Evolutionary conservation across 2,888 invertebrate genomes (phyloP).

Genomic region (Blastobasis lacticolella): DNA sequence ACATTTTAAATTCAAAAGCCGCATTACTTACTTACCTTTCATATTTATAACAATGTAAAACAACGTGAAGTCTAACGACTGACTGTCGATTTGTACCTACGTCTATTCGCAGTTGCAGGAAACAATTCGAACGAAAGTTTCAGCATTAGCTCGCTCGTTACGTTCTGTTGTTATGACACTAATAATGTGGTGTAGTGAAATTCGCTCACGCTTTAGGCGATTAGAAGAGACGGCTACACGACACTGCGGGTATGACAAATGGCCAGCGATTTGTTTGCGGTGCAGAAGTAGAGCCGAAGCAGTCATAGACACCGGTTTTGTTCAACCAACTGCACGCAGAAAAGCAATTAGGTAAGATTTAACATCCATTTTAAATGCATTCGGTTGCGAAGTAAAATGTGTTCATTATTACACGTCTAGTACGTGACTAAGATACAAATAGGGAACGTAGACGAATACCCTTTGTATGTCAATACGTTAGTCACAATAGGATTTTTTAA

Average conservation of each 20-base stretch:
- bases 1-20: no score
- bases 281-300: constrained; percentile 24
- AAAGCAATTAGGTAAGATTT: neutral
- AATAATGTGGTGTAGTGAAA: constrained; percentile 31
- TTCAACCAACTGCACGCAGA: neutral
- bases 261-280: constrained; percentile 36
- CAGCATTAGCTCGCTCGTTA: constrained; percentile 4
- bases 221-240: constrained; percentile 13
- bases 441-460: no score
- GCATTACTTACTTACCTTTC: no score
- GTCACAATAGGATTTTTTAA: no score
- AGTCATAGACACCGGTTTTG: neutral
- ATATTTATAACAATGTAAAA: no score
- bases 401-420: no score
- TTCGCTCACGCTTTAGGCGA: constrained; percentile 23
- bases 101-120: no score
- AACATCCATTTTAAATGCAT: neutral
- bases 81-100: no score
- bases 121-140: constrained; percentile 3
- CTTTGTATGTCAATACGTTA: no score
- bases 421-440: no score
- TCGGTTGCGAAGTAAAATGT: no score
- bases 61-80: no score
- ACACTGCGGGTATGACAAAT: constrained; percentile 39
- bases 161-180: constrained; percentile 1